phyloP scores from a whole-genome alignment of 2,888 invertebrate genomes.

The Barypeithes pellucidus region DNA sequence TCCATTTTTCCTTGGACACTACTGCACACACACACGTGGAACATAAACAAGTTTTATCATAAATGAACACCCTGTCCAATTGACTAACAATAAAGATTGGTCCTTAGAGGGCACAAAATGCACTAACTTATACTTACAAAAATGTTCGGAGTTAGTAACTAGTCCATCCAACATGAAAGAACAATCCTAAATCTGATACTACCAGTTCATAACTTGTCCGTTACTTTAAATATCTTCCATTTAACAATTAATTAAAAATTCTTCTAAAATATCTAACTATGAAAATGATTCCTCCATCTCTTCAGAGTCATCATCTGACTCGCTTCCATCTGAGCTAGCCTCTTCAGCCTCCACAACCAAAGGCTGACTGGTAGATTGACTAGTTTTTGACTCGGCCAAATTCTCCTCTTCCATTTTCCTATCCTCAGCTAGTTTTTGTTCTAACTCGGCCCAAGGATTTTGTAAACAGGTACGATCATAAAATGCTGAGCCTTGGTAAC shows the following conservation, averaged over 20 bases:
- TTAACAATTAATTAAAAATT: neutral
- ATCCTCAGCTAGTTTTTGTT: slow-evolving; percentile 26
- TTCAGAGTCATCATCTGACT: slow-evolving; percentile 12
- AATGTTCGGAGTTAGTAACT: too few relatives aligned
- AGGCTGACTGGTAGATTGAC: slow-evolving; percentile 11
- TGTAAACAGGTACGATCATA: slow-evolving; percentile 41
- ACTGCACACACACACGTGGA: too few relatives aligned
- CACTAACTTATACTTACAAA: too few relatives aligned
- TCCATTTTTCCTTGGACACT: too few relatives aligned
- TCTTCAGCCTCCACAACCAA: neutral
- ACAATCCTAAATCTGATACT: too few relatives aligned
- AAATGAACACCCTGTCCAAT: too few relatives aligned
- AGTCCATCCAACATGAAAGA: too few relatives aligned
- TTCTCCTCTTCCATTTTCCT: neutral
- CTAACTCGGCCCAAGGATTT: slow-evolving; percentile 44
- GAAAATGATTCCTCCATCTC: slow-evolving; percentile 29
- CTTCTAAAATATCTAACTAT: neutral
- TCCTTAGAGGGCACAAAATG: too few relatives aligned
- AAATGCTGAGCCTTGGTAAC: slow-evolving; percentile 16
- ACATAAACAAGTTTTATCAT: too few relatives aligned
- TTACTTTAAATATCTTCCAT: neutral
- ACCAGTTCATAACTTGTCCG: too few relatives aligned
- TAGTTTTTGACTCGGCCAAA: neutral
- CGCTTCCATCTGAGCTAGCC: slow-evolving; percentile 18
- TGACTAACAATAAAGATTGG: too few relatives aligned